Evolutionary conservation across 1,140 invertebrate genomes (phyloP).

Genomic region (Bombus sylvicola): DNA sequence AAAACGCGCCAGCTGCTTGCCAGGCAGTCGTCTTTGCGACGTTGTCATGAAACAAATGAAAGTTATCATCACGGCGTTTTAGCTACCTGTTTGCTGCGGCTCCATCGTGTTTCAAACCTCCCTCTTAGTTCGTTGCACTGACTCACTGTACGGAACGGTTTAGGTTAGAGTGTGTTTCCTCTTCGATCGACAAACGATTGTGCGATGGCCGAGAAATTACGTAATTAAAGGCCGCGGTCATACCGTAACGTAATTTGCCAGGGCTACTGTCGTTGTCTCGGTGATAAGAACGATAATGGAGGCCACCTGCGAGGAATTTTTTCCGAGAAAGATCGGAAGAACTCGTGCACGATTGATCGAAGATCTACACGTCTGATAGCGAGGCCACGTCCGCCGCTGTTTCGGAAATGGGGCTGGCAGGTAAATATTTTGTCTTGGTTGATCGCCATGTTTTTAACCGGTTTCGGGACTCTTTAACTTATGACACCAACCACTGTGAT

Average conservation of each 20-base stretch:
- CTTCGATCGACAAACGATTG: neutral
- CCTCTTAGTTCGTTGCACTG: neutral
- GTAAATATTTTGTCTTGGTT: neutral
- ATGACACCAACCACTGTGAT: no score
- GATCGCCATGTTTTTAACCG: neutral
- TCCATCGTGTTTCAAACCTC: neutral
- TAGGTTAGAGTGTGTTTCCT: neutral
- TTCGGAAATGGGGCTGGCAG: constrained; percentile 36
- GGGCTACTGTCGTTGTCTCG: neutral
- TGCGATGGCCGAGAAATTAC: constrained; percentile 21
- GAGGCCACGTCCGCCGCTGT: no score
- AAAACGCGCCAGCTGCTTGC: constrained; percentile 74
- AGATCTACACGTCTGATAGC: neutral
- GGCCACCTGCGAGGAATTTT: constrained; percentile 2
- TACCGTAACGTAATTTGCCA: constrained; percentile 11
- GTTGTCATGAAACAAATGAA: constrained; percentile 22
- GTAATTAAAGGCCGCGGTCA: constrained; percentile 27
- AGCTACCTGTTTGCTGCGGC: constrained; percentile 3
- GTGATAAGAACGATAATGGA: constrained; percentile 37
- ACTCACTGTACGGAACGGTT: neutral
- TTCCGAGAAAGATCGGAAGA: neutral
- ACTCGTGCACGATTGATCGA: neutral
- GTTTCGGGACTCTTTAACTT: no score
- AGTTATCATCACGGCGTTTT: neutral
- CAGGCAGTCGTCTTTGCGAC: constrained; percentile 69